Evolutionary conservation across 2,888 invertebrate species (phyloP).

Genomic region (Junonia oenone): DNA sequence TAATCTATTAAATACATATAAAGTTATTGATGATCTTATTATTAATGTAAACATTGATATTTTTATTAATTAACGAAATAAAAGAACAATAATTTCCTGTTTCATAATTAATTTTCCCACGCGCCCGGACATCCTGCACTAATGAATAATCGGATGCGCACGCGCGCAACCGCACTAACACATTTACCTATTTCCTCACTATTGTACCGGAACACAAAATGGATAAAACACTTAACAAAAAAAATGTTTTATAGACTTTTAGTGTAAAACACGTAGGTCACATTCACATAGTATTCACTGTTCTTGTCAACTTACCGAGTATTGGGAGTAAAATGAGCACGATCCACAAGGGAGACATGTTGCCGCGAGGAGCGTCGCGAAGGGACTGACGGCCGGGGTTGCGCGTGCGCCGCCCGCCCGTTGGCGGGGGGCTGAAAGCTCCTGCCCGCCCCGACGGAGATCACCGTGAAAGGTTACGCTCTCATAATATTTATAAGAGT

Average conservation of each 20-base stretch:
- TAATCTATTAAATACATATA: too few relatives aligned
- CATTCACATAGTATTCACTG: slow-evolving; percentile 36
- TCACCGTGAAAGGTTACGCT: slow-evolving; percentile 18
- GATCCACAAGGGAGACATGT: slow-evolving; percentile 74
- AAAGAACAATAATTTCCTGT: slow-evolving; percentile 15
- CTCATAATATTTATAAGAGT: slow-evolving; percentile 1
- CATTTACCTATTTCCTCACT: slow-evolving; percentile 39
- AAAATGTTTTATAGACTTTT: slow-evolving; percentile 2
- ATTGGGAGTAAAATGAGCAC: slow-evolving; percentile 71
- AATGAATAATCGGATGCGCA: slow-evolving; percentile 28
- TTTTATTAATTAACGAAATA: too few relatives aligned
- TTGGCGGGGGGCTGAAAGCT: slow-evolving; percentile 30
- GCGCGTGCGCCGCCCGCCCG: slow-evolving; percentile 62
- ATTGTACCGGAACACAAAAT: slow-evolving; percentile 15
- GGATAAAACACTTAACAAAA: slow-evolving; percentile 9
- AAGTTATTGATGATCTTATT: too few relatives aligned
- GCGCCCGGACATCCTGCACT: slow-evolving; percentile 50
- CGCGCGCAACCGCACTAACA: slow-evolving; percentile 30
- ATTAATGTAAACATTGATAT: too few relatives aligned
- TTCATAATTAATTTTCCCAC: slow-evolving; percentile 42
- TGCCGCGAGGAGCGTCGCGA: slow-evolving; percentile 68
- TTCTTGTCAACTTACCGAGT: slow-evolving; percentile 60
- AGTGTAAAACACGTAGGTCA: slow-evolving; percentile 26
- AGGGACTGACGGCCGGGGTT: slow-evolving; percentile 48
- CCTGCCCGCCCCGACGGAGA: slow-evolving; percentile 23